phyloP scores from a whole-genome alignment of 2,113 vertebrate species.

The Lycaon pictus region DNA sequence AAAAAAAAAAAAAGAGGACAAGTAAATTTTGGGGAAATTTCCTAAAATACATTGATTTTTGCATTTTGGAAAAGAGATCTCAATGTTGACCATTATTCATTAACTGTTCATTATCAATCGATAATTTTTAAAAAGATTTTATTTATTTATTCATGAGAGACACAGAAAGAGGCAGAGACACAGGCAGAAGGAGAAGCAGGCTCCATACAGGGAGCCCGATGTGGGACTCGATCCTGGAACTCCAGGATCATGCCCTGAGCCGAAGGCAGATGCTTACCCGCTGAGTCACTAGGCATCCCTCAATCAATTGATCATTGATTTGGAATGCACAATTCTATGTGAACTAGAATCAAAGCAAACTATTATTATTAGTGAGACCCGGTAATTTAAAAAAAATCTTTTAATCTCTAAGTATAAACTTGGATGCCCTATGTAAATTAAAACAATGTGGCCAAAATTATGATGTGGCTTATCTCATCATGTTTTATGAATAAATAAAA shows the following conservation, averaged over 20 bases:
- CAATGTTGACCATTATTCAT: background rate
- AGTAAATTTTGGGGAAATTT: background rate
- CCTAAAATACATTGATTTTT: background rate
- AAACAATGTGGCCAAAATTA: background rate
- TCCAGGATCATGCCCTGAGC: too few relatives aligned
- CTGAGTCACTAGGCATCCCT: too few relatives aligned
- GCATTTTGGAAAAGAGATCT: background rate
- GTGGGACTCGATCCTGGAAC: too few relatives aligned
- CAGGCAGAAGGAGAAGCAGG: too few relatives aligned
- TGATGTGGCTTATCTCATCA: background rate
- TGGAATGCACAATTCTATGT: background rate
- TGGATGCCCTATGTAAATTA: background rate
- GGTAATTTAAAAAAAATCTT: background rate
- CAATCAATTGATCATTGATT: background rate
- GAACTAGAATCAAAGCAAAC: background rate
- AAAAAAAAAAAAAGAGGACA: background rate
- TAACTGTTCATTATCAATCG: too few relatives aligned
- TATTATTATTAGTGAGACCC: background rate
- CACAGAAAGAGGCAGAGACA: too few relatives aligned
- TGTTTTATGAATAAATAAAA: background rate
- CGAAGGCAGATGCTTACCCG: too few relatives aligned
- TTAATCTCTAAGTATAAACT: conserved; percentile 11
- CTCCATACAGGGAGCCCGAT: too few relatives aligned
- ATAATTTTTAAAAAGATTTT: too few relatives aligned
- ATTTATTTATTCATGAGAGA: too few relatives aligned